Base-by-base conservation (phyloP, 2,797 vertebrate genomes). In the Odontamblyopus lacepedii region DNA sequence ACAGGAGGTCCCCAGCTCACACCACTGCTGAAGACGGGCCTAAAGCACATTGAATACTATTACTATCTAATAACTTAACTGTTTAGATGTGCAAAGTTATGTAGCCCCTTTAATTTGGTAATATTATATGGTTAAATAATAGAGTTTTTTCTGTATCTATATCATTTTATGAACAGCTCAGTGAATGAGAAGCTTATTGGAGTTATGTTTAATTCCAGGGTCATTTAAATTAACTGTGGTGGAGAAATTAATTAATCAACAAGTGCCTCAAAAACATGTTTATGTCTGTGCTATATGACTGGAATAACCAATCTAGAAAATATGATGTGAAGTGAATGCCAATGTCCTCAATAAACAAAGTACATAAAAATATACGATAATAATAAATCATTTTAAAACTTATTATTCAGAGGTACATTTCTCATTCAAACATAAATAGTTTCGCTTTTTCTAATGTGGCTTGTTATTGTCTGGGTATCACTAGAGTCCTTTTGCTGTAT, bases 1-100 rank as follows among this genome's bases (percentile, higher is more conserved):
- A 86, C 89, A 86, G 85, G 88, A 81, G 81, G 90, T 88, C 91
- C 79, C 87, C 85, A 85, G 66, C 12, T 74, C 83, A 80, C 84
- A 78, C 73, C 35, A 67, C 67, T 80, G 26, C 44, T 12, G 12
- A n/a, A 53, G 29, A 62, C 23, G 6, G 19, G 19, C 51, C 51
- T 29, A 8, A 26, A 59, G 55, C n/a, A 11, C 4, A 11, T 13
- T 57, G 9, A 57, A 27, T 11, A 23, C 2, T 59, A 27, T 5
- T 60, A 29, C 27, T 0, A 29, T 59, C 35, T 9, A 38, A 38
- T 38, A 8, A 38, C 35, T 9, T 2, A 38, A 38, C 35, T 38
- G 9, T 48, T 48, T 16, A 48, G 44, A 15, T 48, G 41, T 44
- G 41, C 13, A 11, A 44, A 44, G 0, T 12, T 57, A 23, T 27